Evolutionary conservation across 2,113 vertebrate genomes (phyloP), one percentile per base, ranked within the genome.

Genomic region (Ellobius talpinus): DNA sequence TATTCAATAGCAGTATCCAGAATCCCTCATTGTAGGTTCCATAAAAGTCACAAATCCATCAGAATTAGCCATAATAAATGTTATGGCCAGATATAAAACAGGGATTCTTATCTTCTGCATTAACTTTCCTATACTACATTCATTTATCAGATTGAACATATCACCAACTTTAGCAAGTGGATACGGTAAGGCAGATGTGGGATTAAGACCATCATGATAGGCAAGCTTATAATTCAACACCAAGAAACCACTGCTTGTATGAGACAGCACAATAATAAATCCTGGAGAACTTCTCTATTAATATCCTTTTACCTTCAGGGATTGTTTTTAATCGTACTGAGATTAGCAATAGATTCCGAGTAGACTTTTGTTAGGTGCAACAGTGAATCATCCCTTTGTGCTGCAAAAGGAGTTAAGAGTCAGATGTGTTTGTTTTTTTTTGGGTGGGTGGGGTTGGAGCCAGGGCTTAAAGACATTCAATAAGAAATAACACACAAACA

Each of bases 341-440:
- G 92, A 98, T 87, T 97, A 84, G 96, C 97, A 98, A 95, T 97
- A 97, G 97, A 90, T 98, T 98, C 97, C 68, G 96, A 94, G 55
- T 74, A 98, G 73, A 93, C 96, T 95, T 66, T 77, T 96, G 93
- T 97, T 77, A 95, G 50, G 90, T 89, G 92, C 82, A 87, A 96
- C 33, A 84, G 68, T 73, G 78, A 97, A 96, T 85, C 55, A 52
- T 82, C 29, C 63, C 5, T 26, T 39, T 2, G 45, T 17, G 10
- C 0, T 74, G 33, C 45, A 63, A 61, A 21, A 68, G 66, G 55
- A 66, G 24, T 39, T 33, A 8, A 23, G 16, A 21, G 14, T 29
- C 24, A 52, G 17, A 55, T 79, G 31, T 17, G 10, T 50, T 50
- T 50, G 10, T 50, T 50, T 50, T 12, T 50, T 50, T 11, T 52